Evolutionary conservation across 2,113 vertebrate species (phyloP).

Genomic region (Rhinoptilus africanus): DNA sequence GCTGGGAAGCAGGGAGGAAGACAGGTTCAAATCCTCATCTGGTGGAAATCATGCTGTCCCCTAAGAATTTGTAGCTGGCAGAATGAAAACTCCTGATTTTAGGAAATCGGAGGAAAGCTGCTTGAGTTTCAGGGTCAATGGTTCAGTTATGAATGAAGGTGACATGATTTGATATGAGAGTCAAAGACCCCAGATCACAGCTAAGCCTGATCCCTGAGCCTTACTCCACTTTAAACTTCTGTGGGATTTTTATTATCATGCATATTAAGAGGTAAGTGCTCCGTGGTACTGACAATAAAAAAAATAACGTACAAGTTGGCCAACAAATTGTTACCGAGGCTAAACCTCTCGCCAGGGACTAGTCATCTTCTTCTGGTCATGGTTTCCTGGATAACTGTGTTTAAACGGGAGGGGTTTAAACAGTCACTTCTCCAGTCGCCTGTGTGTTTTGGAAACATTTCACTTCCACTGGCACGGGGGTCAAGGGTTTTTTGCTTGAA

Average conservation of each 20-base stretch:
- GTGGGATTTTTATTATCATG: neutral
- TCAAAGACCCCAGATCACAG: neutral
- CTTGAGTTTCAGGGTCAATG: slow-evolving; percentile 2
- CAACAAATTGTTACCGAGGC: neutral
- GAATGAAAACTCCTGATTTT: neutral
- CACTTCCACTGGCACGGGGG: neutral
- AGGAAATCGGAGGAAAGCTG: neutral
- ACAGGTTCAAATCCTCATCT: neutral
- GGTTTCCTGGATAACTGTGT: slow-evolving; percentile 7
- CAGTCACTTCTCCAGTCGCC: neutral
- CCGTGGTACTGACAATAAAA: neutral
- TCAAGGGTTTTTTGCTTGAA: slow-evolving; percentile 29
- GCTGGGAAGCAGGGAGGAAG: neutral
- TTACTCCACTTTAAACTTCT: neutral
- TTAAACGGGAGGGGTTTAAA: slow-evolving; percentile 4
- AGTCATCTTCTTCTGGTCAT: neutral
- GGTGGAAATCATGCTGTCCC: neutral
- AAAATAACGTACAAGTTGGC: neutral
- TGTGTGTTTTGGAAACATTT: slow-evolving; percentile 1
- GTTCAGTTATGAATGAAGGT: slow-evolving; percentile 4
- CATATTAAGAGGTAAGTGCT: neutral
- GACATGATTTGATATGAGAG: neutral
- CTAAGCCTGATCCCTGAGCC: neutral
- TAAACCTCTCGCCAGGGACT: neutral
- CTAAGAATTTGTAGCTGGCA: neutral